Evolutionary conservation across 1,140 invertebrate species (phyloP).

Genomic region (Mycetomoellerius zeteki): DNA sequence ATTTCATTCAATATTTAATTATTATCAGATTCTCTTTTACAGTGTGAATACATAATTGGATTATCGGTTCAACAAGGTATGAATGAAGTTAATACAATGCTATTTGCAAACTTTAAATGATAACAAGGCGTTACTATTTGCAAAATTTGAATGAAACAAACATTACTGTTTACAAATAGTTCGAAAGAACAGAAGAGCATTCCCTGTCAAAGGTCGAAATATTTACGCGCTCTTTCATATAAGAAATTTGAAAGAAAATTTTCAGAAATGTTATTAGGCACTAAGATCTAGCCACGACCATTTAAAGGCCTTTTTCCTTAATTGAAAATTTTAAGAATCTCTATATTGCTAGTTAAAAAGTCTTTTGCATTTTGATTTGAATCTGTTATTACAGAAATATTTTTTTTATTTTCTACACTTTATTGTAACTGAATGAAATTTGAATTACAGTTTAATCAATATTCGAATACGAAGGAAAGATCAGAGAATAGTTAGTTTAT

Average conservation of each 20-base stretch:
- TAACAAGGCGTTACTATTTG: neutral
- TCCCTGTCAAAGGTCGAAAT: conserved; percentile 20
- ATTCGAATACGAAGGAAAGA: conserved; percentile 1
- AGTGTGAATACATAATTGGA: neutral
- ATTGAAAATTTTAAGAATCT: conserved; percentile 17
- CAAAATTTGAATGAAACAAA: neutral
- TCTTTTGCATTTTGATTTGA: conserved; percentile 14
- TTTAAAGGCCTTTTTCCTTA: too few relatives aligned
- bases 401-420: conserved; percentile 1
- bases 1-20: too few relatives aligned
- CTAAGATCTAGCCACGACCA: too few relatives aligned
- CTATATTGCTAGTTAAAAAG: conserved; percentile 12
- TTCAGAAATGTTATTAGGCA: too few relatives aligned
- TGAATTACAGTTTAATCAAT: neutral
- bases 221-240: neutral
- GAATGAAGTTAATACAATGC: neutral
- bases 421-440: neutral
- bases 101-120: neutral
- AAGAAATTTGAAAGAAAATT: conserved; percentile 13
- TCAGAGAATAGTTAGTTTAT: neutral
- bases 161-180: neutral
- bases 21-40: too few relatives aligned
- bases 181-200: neutral
- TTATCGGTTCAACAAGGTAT: neutral
- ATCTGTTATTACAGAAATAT: neutral